These are phyloP conservation scores for Pristionchus maxplancki DNA, from an alignment of 2,888 invertebrate genomes.

Conservation along the genomic window DNA sequence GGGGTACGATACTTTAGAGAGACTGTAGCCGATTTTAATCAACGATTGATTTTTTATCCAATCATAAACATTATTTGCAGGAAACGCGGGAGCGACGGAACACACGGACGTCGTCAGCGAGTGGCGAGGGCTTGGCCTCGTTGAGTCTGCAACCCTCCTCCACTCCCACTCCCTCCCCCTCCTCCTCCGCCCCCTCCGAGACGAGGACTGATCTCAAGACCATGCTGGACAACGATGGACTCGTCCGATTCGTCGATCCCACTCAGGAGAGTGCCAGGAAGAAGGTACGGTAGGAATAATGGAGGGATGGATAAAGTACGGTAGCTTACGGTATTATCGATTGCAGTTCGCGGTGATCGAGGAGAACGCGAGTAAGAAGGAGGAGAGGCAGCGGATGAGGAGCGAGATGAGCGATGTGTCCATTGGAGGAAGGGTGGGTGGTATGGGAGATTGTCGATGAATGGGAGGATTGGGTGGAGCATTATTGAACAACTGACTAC, in stretches of 20 bases:
- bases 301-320: neutral
- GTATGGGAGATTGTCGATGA: neutral
- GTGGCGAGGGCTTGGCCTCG: neutral
- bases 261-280: constrained; percentile 36
- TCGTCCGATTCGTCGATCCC: constrained; percentile 58
- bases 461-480: neutral
- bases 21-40: too few species aligned
- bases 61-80: neutral
- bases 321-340: constrained; percentile 4
- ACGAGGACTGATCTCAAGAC: constrained; percentile 48
- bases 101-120: constrained; percentile 14
- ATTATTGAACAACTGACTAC: neutral
- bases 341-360: constrained; percentile 46
- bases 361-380: neutral
- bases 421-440: neutral
- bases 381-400: constrained; percentile 6
- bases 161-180: neutral
- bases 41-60: too few species aligned
- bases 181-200: neutral
- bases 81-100: constrained; percentile 26
- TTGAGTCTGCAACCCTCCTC: neutral
- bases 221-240: constrained; percentile 60
- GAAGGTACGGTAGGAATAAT: constrained; percentile 12
- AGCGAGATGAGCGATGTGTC: constrained; percentile 47
- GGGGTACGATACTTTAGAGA: neutral